These are phyloP conservation scores for Eubucco bourcierii DNA, from an alignment of 2,113 vertebrate genomes.

Conservation along the genomic window DNA sequence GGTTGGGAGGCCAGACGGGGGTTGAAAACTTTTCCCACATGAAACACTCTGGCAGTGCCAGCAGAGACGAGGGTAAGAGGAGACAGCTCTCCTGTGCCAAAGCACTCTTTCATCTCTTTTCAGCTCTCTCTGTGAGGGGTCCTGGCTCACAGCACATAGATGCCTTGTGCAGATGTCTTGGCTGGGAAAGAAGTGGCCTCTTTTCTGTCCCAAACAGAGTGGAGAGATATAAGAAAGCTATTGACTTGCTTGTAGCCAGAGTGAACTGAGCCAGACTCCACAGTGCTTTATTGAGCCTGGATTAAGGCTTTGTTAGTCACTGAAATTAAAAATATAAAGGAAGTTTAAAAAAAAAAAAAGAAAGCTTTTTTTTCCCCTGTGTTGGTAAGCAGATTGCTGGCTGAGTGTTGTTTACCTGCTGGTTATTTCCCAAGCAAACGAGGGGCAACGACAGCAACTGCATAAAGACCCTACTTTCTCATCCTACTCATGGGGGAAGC, in stretches of 20 bases:
- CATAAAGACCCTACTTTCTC: neutral
- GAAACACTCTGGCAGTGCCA: slow-evolving; percentile 8
- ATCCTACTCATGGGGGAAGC: neutral
- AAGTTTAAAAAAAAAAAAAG: neutral
- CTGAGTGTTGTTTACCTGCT: slow-evolving; percentile 3
- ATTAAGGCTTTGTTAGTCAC: slow-evolving; percentile 43
- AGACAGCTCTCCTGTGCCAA: slow-evolving; percentile 33
- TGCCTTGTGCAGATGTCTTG: slow-evolving; percentile 71
- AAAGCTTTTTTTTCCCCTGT: neutral
- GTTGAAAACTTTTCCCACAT: slow-evolving; percentile 59
- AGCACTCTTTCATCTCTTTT: slow-evolving; percentile 56
- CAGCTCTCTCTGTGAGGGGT: slow-evolving; percentile 54
- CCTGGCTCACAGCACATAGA: slow-evolving; percentile 60
- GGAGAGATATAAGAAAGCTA: slow-evolving; percentile 45
- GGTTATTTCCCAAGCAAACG: neutral
- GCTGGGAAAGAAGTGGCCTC: slow-evolving; percentile 55
- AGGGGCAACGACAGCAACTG: neutral
- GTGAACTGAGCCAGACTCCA: slow-evolving; percentile 36
- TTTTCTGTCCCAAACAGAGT: slow-evolving; percentile 40
- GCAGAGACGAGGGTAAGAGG: slow-evolving; percentile 21
- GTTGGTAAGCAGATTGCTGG: neutral
- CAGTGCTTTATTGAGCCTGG: slow-evolving; percentile 26
- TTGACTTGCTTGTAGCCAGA: slow-evolving; percentile 45
- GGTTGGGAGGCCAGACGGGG: neutral
- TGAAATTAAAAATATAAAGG: neutral